Percentiles rank a stretch among this genome's conserved stretches.
phyloP scores from a whole-genome alignment of 2,113 vertebrate genomes.

The Chaetura pelagica region DNA sequence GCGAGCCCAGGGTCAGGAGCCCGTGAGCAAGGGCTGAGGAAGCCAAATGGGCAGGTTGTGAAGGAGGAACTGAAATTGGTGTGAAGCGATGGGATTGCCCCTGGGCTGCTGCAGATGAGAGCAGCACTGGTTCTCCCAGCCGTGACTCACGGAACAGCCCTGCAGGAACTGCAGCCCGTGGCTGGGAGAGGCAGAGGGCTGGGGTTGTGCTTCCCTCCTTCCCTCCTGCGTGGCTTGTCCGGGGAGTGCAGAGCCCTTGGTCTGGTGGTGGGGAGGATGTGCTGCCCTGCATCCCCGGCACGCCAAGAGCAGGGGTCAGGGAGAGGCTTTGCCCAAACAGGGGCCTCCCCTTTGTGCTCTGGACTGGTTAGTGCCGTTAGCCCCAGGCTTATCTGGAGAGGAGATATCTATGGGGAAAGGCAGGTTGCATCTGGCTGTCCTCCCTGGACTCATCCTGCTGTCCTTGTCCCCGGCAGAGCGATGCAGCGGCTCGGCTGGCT shows the following conservation, averaged over 20 bases:
- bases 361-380: neutral
- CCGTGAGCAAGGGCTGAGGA: constrained; percentile 40
- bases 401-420: neutral
- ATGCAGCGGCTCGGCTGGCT: neutral
- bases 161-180: neutral
- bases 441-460: constrained; percentile 27
- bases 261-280: constrained; percentile 44
- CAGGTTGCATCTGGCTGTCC: neutral
- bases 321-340: neutral
- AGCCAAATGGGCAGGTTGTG: constrained; percentile 37
- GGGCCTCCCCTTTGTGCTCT: neutral
- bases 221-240: neutral
- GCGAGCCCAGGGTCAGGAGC: neutral
- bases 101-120: neutral
- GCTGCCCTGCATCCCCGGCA: constrained; percentile 28
- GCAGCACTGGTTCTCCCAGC: constrained; percentile 8
- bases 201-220: neutral
- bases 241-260: neutral
- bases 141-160: constrained; percentile 20
- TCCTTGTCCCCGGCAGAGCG: constrained; percentile 35
- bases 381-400: neutral
- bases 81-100: neutral
- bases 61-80: neutral
- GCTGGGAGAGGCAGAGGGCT: neutral
- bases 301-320: neutral